These are phyloP conservation scores for Drosophila lutescens DNA, from an alignment of 2,888 invertebrate species.

Conservation along the genomic window DNA sequence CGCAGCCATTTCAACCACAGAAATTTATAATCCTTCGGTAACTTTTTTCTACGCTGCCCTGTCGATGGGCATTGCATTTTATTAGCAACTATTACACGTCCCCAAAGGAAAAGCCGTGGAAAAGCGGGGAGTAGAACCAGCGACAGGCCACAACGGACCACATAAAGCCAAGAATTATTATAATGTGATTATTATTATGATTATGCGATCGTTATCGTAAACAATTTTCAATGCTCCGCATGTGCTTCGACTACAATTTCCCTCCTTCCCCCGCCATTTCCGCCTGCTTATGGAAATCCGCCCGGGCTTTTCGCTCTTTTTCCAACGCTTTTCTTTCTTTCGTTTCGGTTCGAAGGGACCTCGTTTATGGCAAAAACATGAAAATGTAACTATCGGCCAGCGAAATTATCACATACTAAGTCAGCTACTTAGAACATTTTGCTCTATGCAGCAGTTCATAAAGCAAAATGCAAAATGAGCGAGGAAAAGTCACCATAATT, in stretches of 20 bases:
- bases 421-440: slow-evolving; percentile 67
- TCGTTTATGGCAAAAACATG: slow-evolving; percentile 68
- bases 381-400: slow-evolving; percentile 73
- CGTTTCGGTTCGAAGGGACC: slow-evolving; percentile 5
- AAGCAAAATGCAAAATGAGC: slow-evolving; percentile 53
- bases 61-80: slow-evolving; percentile 77
- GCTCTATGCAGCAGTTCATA: slow-evolving; percentile 77
- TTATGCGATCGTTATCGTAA: slow-evolving; percentile 81
- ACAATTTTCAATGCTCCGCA: slow-evolving; percentile 77
- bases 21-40: slow-evolving; percentile 21
- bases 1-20: neutral
- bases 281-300: slow-evolving; percentile 68
- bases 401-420: slow-evolving; percentile 78
- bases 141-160: slow-evolving; percentile 46
- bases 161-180: slow-evolving; percentile 80
- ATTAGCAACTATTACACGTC: slow-evolving; percentile 78
- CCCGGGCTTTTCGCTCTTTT: slow-evolving; percentile 21
- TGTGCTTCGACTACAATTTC: slow-evolving; percentile 71
- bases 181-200: slow-evolving; percentile 81
- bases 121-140: neutral
- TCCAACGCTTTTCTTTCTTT: slow-evolving; percentile 19
- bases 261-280: slow-evolving; percentile 20
- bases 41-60: slow-evolving; percentile 42
- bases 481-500: slow-evolving; percentile 66
- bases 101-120: slow-evolving; percentile 40